Base-by-base conservation (phyloP, 2,113 vertebrate genomes). In the Podarcis muralis region DNA sequence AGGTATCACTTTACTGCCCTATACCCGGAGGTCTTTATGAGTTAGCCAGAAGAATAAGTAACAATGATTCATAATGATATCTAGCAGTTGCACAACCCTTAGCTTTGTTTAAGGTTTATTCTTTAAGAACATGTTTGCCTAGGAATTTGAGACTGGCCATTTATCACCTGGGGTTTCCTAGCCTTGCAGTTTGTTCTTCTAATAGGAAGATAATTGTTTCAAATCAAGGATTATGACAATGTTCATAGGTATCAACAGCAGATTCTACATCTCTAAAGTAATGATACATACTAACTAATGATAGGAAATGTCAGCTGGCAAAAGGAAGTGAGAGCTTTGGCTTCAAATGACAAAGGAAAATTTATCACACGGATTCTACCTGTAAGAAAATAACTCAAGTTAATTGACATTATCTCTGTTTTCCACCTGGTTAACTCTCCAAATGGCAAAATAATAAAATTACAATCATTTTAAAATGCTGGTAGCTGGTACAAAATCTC, bases 161-260 rank as follows among this genome's bases (percentile, higher is more conserved):
- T 90, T 95, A 89, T 93, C 80, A 85, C 65, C 87, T 75, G 16
- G 77, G 9, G 88, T 93, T 93, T 93, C 87, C 81, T 92, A 86
- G n/a, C 43, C 83, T 12, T 81, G 22, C 69, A 86, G 53, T 89
- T 85, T 91, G 30, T 15, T 93, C 78, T 92, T 93, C 16, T 87
- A 43, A 86, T 93, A 86, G 90, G 88, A 7, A 92, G 81, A 82
- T 25, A 0, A 80, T 88, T 83, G 66, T 92, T 93, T 95, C 86
- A 93, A 84, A 6, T 90, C 53, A 11, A 22, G 32, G 87, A 92
- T 92, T 88, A 91, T 86, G 66, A 89, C 85, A 86, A 78, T 72
- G 20, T 0, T 87, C 83, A 82, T 1, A 5, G 30, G 25, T 4
- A 69, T 40, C 62, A 27, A 1, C 20, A 69, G 6, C 11, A 27